Evolutionary conservation across 2,113 vertebrate species (phyloP).

Genomic region (Oryzias celebensis): DNA sequence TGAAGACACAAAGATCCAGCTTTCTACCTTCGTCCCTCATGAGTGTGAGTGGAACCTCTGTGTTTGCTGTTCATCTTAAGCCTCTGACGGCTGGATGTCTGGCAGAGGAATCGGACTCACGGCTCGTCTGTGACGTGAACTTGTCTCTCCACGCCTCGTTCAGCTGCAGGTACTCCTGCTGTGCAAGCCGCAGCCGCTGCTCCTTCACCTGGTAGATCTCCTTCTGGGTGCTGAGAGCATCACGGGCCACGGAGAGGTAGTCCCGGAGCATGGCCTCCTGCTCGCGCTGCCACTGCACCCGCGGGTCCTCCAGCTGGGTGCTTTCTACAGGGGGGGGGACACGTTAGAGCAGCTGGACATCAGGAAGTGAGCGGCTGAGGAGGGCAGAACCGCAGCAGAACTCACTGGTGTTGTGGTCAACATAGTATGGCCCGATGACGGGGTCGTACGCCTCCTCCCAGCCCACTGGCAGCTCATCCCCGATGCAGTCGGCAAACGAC

Average conservation of each 20-base stretch:
- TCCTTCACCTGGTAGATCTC: slow-evolving; percentile 98
- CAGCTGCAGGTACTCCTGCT: slow-evolving; percentile 93
- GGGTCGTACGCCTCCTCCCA: slow-evolving; percentile 97
- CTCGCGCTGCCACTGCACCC: slow-evolving; percentile 92
- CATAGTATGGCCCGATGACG: slow-evolving; percentile 92
- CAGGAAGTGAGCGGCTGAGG: background rate
- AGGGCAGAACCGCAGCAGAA: background rate
- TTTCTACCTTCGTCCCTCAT: too few relatives aligned
- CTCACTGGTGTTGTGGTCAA: slow-evolving; percentile 98
- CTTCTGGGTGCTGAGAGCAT: slow-evolving; percentile 91
- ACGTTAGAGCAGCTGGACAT: background rate
- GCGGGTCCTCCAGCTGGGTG: slow-evolving; percentile 97
- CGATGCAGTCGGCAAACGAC: slow-evolving; percentile 97
- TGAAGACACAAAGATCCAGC: too few relatives aligned
- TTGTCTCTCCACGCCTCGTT: slow-evolving; percentile 93
- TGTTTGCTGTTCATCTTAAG: background rate
- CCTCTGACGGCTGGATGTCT: slow-evolving; percentile 78
- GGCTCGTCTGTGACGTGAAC: slow-evolving; percentile 91
- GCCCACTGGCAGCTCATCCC: slow-evolving; percentile 93
- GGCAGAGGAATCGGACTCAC: slow-evolving; percentile 81
- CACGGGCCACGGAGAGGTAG: slow-evolving; percentile 91
- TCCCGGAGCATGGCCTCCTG: slow-evolving; percentile 97
- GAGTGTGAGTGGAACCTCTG: too few relatives aligned
- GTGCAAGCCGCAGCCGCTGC: slow-evolving; percentile 90
- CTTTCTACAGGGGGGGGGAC: slow-evolving; percentile 55